Base-by-base conservation (phyloP, 2,888 invertebrate species). In the Ophion obscuratus region DNA sequence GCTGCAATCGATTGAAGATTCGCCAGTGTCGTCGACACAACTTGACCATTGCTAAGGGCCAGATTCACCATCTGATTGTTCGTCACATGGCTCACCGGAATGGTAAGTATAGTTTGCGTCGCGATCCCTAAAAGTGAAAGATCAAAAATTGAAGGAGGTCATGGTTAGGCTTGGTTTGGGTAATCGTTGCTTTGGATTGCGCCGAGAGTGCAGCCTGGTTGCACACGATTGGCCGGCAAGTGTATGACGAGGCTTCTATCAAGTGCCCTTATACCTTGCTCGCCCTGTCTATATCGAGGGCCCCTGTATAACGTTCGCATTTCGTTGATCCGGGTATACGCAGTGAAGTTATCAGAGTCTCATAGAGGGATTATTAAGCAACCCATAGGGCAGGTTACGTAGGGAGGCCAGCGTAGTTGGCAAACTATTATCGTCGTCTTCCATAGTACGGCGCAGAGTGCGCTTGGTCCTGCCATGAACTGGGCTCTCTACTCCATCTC, bases 51-150 rank as follows among this genome's bases (percentile, higher is more conserved):
- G 94, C 97, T 97, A 88, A 97, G 95, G 6, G 97, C 97, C 91
- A 98, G 94, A 93, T 98, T 97, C 44, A 97, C 97, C 96, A 97
- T 97, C 92, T 96, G 96, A 92, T 96, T 95, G 90, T 95, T 95
- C 95, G 97, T 97, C 89, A 98, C 97, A 95, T 98, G 97, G 95
- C 97, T 98, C 85, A 99, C 98, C 80, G 99, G 99, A 93, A 99
- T 99, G 89, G 99, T 98, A 91, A 99, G 95, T 93, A 99, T 98
- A 92, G 99, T 99, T 95, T 99, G 99, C 76, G 98, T 97, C 79
- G 98, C 98, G 93, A 99, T 97, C 90, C 98, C 98, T 98, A 24
- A 24, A 67, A 67, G 24, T 3, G 24, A 67, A 36, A 57, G 24
- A 79, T 1, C 31, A 61, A 68, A 9, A 67, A 47, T 62, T 47